Conservation (phyloP, 2,888 invertebrate genomes). For the Heteromurus nitidus region DNA sequence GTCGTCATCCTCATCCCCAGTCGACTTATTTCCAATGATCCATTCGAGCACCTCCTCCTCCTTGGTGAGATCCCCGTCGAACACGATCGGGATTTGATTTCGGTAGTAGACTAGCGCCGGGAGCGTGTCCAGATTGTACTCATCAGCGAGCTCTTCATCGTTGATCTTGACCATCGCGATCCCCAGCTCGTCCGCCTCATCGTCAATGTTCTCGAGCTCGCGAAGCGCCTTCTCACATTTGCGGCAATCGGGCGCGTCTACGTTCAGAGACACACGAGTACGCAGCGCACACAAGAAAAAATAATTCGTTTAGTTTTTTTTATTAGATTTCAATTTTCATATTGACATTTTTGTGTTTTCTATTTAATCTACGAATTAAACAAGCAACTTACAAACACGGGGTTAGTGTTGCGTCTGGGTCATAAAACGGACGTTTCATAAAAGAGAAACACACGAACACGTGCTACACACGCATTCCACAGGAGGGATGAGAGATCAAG, state of each 20-base stretch:
- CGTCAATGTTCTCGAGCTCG: slow-evolving; percentile 91
- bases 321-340: no score
- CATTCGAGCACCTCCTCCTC: slow-evolving; percentile 95
- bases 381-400: no score
- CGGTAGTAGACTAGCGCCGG: slow-evolving; percentile 94
- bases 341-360: no score
- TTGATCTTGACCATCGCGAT: slow-evolving; percentile 96
- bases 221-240: slow-evolving; percentile 92
- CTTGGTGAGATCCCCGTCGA: slow-evolving; percentile 91
- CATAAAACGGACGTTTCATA: no score
- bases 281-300: slow-evolving; percentile 14
- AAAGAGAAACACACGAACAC: no score
- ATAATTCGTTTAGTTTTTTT: no score
- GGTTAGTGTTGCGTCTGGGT: no score
- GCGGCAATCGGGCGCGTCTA: slow-evolving; percentile 95
- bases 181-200: slow-evolving; percentile 94
- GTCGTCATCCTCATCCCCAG: slow-evolving; percentile 94
- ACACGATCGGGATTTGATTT: slow-evolving; percentile 95
- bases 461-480: no score
- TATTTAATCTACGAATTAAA: no score
- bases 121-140: slow-evolving; percentile 88
- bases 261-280: background rate
- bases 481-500: no score
- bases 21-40: slow-evolving; percentile 94
- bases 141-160: slow-evolving; percentile 91